Evolutionary conservation across 1,140 invertebrate genomes (phyloP), one percentile per base, ranked within the genome.

Genomic region (Lethocerus indicus): DNA sequence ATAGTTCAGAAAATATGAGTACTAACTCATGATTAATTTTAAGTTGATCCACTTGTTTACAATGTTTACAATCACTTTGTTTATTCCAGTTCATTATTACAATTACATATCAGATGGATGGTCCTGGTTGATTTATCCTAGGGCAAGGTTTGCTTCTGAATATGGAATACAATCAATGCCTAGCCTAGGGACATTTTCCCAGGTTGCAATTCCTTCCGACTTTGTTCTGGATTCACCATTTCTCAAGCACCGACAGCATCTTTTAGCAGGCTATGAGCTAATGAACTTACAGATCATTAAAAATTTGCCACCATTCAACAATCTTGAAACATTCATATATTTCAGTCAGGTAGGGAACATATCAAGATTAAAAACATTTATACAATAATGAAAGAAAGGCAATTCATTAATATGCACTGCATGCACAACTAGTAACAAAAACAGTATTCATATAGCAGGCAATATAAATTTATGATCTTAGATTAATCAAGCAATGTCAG

Each of bases 151-250:
- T 65, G 75, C 81, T 14, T 94, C 92, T 0, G 95, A 98, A 65
- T 98, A 94, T 63, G 95, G 95, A 7, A 84, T 90, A 54, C 92
- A 97, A 63, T 87, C 90, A 3, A 68, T 87, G 35, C 89, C 92
- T 0, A 79, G 78, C 4, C 62, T 78, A 13, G 63, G 67, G 24
- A 76, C 81, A 2, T 65, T 83, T 57, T 58, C 54, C 51, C 70
- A 71, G 18, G 75, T 71, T 1, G 72, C 73, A 1, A 58, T 68
- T 24, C 14, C 13, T 28, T 27, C 69, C 27, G 81, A 93, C 63
- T 73, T 83, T 45, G 58, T 59, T 21, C 46, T 76, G 23, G 58
- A 65, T 3, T 83, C 77, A 44, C 53, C 70, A 1, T 74, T 83
- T 35, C 67, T 87, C 51, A 56, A 72, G 29, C 79, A 87, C 60